Evolutionary conservation across 2,888 invertebrate species (phyloP).

Genomic region (Hylaea fasciaria): DNA sequence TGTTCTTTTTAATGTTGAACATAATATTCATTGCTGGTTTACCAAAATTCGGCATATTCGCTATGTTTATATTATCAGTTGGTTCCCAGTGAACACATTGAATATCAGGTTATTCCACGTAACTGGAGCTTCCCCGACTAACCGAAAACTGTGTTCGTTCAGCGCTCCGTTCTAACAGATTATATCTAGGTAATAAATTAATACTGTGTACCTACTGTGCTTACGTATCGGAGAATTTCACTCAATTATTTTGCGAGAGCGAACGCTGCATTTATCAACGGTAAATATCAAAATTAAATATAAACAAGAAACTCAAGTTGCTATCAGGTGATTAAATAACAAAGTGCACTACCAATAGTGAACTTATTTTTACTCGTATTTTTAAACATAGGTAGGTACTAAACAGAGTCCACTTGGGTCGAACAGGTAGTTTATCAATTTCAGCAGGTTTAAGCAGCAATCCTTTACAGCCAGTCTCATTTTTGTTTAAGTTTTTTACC

Average conservation of each 20-base stretch:
- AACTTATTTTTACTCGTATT: no score
- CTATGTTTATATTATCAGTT: conserved; percentile 4
- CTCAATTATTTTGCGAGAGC: not conserved
- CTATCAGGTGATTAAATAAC: no score
- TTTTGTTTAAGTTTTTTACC: no score
- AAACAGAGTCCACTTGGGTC: no score
- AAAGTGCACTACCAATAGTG: no score
- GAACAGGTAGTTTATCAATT: no score
- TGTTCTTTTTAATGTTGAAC: no score
- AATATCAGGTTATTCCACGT: conserved; percentile 11
- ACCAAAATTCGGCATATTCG: conserved; percentile 6
- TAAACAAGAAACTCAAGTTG: no score
- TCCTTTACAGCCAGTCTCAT: no score
- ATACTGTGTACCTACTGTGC: not conserved
- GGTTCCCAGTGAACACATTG: conserved; percentile 13
- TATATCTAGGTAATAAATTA: not conserved
- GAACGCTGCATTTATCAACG: not conserved
- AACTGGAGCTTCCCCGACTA: conserved; percentile 16
- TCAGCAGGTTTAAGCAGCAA: no score
- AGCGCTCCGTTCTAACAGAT: not conserved
- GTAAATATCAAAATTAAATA: not conserved
- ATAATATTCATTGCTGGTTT: not conserved
- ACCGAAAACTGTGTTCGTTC: not conserved
- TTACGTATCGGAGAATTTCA: not conserved
- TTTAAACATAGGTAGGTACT: no score